These are phyloP conservation scores for Aphidoletes aphidimyza DNA, from an alignment of 2,888 invertebrate species.

Conservation along the genomic window DNA sequence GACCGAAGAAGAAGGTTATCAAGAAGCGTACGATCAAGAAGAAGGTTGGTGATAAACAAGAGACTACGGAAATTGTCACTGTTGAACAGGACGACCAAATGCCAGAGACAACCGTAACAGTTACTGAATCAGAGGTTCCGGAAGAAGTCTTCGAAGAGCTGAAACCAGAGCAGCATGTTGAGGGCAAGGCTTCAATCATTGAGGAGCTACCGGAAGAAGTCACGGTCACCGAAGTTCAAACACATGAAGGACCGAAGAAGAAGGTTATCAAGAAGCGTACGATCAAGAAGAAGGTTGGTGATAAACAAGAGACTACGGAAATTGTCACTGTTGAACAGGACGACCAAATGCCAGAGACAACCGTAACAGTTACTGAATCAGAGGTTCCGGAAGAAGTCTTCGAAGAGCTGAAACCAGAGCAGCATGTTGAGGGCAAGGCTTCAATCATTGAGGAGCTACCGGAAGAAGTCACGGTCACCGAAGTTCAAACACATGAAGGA, in stretches of 20 bases:
- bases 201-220: conserved; percentile 59
- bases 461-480: neutral
- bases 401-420: neutral
- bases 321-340: conserved; percentile 57
- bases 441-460: neutral
- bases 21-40: conserved; percentile 65
- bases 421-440: neutral
- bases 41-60: conserved; percentile 64
- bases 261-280: conserved; percentile 61
- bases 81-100: conserved; percentile 62
- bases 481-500: conserved; percentile 23
- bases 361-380: conserved; percentile 62
- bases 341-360: conserved; percentile 64
- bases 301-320: neutral
- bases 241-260: conserved; percentile 11
- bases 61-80: conserved; percentile 65
- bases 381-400: conserved; percentile 57
- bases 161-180: conserved; percentile 38
- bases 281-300: conserved; percentile 60
- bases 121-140: conserved; percentile 50
- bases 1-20: conserved; percentile 63
- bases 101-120: conserved; percentile 59
- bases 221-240: conserved; percentile 56
- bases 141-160: neutral
- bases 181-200: conserved; percentile 54